Percentiles rank a stretch among this genome's conserved stretches.
Conservation (phyloP, 2,113 vertebrate species). For the Siniperca knerii region DNA sequence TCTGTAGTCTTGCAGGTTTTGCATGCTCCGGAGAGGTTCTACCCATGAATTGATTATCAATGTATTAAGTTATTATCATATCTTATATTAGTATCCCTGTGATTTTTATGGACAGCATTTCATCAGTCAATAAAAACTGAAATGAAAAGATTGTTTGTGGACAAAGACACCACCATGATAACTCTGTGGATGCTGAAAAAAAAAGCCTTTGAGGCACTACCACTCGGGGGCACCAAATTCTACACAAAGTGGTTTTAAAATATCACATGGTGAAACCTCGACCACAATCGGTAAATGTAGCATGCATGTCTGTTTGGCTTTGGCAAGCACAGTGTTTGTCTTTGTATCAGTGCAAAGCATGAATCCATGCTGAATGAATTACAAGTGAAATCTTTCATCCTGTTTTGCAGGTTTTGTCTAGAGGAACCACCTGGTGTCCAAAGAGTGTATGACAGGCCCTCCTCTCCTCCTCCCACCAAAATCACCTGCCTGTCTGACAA, state of each 20-base stretch:
- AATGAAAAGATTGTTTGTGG: neutral
- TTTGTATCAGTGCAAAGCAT: neutral
- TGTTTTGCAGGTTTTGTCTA: constrained; percentile 87
- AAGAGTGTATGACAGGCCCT: constrained; percentile 86
- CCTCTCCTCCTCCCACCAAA: constrained; percentile 88
- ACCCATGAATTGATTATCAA: neutral
- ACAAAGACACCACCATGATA: neutral
- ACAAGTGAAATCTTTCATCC: neutral
- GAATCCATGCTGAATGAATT: neutral
- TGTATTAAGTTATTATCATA: too few species aligned
- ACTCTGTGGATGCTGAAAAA: neutral
- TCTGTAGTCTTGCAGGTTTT: neutral
- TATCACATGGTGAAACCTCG: neutral
- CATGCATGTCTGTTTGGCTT: neutral
- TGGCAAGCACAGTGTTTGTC: neutral
- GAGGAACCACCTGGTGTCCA: constrained; percentile 91
- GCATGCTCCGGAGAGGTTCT: neutral
- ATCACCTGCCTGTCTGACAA: constrained; percentile 89
- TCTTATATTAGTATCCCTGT: neutral
- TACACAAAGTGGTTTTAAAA: neutral
- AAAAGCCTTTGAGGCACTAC: neutral
- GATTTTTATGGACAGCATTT: too few species aligned
- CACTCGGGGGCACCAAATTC: neutral
- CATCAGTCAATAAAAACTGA: neutral
- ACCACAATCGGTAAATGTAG: neutral